These are phyloP conservation scores for Notiomystis cincta DNA, from an alignment of 2,113 vertebrate genomes.

Conservation along the genomic window DNA sequence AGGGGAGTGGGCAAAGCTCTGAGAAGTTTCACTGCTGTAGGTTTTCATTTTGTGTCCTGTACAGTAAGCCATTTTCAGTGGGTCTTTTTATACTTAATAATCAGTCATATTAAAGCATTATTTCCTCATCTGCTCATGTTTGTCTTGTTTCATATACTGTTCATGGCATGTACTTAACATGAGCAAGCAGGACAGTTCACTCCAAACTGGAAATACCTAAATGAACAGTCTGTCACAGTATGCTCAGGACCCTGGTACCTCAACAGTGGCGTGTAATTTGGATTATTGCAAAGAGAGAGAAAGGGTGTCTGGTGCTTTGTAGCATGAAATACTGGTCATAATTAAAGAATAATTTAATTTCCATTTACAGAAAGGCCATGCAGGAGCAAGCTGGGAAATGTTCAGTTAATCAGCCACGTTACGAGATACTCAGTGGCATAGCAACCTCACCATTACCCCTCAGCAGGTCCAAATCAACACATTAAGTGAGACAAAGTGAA, in stretches of 20 bases:
- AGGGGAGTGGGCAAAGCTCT: not conserved
- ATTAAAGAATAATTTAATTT: constrained; percentile 26
- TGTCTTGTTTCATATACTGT: not conserved
- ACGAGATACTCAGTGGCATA: not conserved
- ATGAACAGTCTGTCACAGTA: not conserved
- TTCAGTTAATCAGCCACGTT: not conserved
- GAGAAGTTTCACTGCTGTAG: not conserved
- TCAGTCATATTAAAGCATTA: not conserved
- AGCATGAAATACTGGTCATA: not conserved
- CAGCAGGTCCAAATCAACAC: not conserved
- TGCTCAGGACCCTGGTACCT: not conserved
- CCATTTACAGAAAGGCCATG: not conserved
- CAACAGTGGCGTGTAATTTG: not conserved
- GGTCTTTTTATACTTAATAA: not conserved
- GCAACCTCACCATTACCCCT: not conserved
- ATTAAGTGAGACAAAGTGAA: not conserved
- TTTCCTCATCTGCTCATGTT: not conserved
- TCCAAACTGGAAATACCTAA: not conserved
- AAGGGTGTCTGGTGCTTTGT: not conserved
- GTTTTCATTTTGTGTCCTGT: not conserved
- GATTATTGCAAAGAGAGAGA: not conserved
- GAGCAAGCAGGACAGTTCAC: not conserved
- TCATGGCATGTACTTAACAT: not conserved
- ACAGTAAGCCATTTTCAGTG: not conserved
- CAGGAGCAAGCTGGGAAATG: not conserved